These are phyloP conservation scores for Sceliomorpha sp. DNA, from an alignment of 2,888 invertebrate genomes.

Conservation along the genomic window DNA sequence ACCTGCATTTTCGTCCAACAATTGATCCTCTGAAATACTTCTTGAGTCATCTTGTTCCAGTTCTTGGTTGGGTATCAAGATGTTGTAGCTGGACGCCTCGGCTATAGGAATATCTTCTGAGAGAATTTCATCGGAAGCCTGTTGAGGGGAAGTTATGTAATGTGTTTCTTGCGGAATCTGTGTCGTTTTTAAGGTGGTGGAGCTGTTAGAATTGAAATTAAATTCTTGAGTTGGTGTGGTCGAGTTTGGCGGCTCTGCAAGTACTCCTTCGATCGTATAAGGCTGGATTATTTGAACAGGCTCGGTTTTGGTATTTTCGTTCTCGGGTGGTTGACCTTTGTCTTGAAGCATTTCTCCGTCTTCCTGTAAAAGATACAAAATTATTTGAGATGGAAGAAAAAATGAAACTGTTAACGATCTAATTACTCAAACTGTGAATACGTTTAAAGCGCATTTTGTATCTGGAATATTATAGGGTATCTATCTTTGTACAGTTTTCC, in stretches of 20 bases:
- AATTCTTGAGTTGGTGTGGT: constrained; percentile 34
- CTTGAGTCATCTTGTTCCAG: constrained; percentile 31
- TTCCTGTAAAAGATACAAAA: constrained; percentile 12
- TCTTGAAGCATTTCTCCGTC: not conserved
- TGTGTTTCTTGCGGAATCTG: constrained; percentile 37
- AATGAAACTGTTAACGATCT: not conserved
- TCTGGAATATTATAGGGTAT: too few species aligned
- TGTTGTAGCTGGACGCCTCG: constrained; percentile 16
- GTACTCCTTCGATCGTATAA: constrained; percentile 33
- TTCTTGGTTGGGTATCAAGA: too few species aligned
- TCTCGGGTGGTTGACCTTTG: too few species aligned
- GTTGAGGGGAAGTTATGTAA: constrained; percentile 48
- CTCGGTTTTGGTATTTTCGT: constrained; percentile 17
- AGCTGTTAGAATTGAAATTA: constrained; percentile 40
- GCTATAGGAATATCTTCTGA: constrained; percentile 36
- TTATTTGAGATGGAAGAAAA: not conserved
- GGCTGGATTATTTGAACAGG: constrained; percentile 56
- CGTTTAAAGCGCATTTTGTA: too few species aligned
- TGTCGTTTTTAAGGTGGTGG: constrained; percentile 26
- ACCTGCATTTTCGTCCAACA: constrained; percentile 61
- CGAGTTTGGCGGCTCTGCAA: constrained; percentile 10
- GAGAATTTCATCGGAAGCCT: constrained; percentile 29
- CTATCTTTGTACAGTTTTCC: too few species aligned
- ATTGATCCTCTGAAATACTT: constrained; percentile 59
- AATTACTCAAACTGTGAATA: too few species aligned